Percentiles rank a stretch among this genome's conserved stretches.
These are phyloP conservation scores for Cacajao melanocephalus DNA, from an alignment of 2,797 vertebrate genomes.

Conservation along the genomic window DNA sequence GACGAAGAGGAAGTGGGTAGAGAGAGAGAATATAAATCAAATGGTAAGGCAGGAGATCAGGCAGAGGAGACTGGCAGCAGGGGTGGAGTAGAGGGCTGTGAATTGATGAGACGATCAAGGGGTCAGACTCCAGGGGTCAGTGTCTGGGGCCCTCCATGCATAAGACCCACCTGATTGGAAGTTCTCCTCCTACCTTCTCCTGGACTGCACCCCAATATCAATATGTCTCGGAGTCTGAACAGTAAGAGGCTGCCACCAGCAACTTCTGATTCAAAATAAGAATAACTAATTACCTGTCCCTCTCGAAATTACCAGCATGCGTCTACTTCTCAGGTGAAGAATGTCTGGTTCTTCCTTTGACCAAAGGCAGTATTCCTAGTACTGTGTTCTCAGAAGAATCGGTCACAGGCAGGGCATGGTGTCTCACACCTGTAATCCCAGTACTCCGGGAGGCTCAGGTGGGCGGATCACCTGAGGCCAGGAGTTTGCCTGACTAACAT, in stretches of 20 bases:
- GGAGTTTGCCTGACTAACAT: background rate
- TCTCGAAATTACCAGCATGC: background rate
- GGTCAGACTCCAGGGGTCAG: background rate
- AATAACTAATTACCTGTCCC: background rate
- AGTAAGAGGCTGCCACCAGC: background rate
- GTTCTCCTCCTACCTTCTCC: background rate
- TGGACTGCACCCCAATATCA: background rate
- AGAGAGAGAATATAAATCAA: background rate
- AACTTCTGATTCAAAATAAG: background rate
- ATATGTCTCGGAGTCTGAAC: background rate
- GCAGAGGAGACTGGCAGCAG: background rate
- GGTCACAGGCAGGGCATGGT: background rate
- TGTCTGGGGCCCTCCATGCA: background rate
- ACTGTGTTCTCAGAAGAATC: background rate
- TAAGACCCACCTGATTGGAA: background rate
- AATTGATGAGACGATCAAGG: background rate
- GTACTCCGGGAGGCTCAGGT: background rate
- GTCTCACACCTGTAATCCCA: background rate
- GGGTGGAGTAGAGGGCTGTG: background rate
- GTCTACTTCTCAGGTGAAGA: background rate
- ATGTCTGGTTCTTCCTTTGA: background rate
- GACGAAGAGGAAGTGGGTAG: background rate
- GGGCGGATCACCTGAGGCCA: background rate
- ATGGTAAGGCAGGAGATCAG: background rate
- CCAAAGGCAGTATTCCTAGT: background rate